A percentile compares a stretch with the other conserved stretches of the same genome.
Evolutionary conservation across 2,888 invertebrate species (phyloP).

Genomic region (Pimpla rufipes): DNA sequence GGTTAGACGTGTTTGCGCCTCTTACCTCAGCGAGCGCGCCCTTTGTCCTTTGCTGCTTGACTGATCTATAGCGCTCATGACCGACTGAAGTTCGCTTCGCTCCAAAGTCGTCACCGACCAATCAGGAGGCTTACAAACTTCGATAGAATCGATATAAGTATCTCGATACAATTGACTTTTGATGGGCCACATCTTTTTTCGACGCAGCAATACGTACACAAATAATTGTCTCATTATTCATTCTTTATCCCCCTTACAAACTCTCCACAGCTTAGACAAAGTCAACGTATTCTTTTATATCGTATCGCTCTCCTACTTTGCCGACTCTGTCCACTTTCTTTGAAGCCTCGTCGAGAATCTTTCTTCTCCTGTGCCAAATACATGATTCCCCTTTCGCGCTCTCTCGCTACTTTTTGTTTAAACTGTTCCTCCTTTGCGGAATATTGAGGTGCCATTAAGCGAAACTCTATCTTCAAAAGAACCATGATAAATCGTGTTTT

Average conservation of each 20-base stretch:
- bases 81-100: too few species aligned
- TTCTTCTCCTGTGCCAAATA: background rate
- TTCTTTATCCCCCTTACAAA: conserved; percentile 5
- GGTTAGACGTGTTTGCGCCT: too few species aligned
- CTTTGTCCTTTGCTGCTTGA: too few species aligned
- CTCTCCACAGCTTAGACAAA: background rate
- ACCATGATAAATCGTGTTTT: conserved; percentile 56
- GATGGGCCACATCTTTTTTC: too few species aligned
- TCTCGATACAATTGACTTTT: too few species aligned
- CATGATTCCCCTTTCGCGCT: conserved; percentile 22
- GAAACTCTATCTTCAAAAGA: conserved; percentile 56
- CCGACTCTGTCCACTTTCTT: background rate
- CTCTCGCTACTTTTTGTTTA: conserved; percentile 50
- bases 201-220: background rate
- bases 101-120: too few species aligned
- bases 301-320: background rate
- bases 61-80: too few species aligned
- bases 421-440: conserved; percentile 34
- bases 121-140: too few species aligned
- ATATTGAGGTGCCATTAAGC: conserved; percentile 60
- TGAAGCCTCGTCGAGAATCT: conserved; percentile 9
- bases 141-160: too few species aligned
- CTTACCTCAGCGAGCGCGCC: too few species aligned
- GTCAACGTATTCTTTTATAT: background rate
- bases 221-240: background rate